Base-by-base conservation (phyloP, 2,888 invertebrate genomes). In the Coenonympha arcania region DNA sequence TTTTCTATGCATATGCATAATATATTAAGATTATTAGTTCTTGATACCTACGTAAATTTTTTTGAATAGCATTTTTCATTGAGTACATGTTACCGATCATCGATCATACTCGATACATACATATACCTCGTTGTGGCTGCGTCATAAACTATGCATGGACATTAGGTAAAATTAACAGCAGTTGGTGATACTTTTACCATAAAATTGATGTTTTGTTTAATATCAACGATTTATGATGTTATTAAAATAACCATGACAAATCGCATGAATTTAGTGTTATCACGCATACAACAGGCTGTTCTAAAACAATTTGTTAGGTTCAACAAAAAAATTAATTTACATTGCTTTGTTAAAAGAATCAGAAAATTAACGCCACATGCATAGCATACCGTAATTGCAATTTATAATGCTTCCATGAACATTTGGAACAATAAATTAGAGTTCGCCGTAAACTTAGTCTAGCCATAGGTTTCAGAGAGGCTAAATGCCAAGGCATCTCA, bases 351-450 rank as follows among this genome's bases (percentile, higher is more conserved):
- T 40, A 24, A 39, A n/a, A 26, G 2, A 40, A n/a, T 16, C 15
- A 3, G n/a, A 8, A 28, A 18, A 28, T 18, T 18, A 39, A 28
- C 18, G 18, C 2, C 28, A 15, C 43, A 6, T 24, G 34, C 22
- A 44, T 19, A 42, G 18, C 11, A 42, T n/a, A n/a, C n/a, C n/a
- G 13, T 24, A 0, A n/a, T 6, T 33, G 36, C 33, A 4, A n/a
- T 36, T 34, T 8, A 15, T 13, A 36, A 36, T 36, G 15, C 28
- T 37, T 19, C 18, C 36, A 26, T 36, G 26, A 36, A 41, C 50
- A 48, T 48, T 36, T 41, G 50, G 40, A 43, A 52, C 50, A 47
- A 54, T 59, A 52, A 55, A 55, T 56, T 55, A 57, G 50, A 55
- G 54, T 55, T 56, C 48, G 36, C 40, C 40, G 15, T 48, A 22